Percentiles rank a stretch among this genome's conserved stretches.
Conservation (phyloP, 2,797 vertebrate genomes). For the Pipistrellus pygmaeus region DNA sequence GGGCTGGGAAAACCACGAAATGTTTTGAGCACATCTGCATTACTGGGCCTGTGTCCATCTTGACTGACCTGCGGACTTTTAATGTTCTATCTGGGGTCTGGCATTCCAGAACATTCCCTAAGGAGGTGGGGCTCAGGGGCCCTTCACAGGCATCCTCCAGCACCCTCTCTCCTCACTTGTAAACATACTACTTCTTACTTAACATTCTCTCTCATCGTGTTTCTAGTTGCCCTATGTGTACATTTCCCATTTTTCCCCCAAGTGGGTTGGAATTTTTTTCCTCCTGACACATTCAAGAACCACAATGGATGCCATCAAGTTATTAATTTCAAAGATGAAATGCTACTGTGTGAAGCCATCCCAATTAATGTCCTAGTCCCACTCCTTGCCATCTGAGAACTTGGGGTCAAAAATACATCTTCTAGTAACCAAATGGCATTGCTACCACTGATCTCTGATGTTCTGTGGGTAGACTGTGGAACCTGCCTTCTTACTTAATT, state of each 20-base stretch:
- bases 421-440: neutral
- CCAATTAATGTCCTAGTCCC: neutral
- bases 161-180: neutral
- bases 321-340: neutral
- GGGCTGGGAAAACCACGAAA: neutral
- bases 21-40: neutral
- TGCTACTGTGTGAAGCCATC: neutral
- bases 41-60: neutral
- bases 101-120: neutral
- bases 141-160: neutral
- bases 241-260: neutral
- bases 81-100: too few relatives aligned
- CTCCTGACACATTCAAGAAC: neutral
- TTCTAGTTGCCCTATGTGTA: neutral
- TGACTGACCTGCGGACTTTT: neutral
- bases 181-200: neutral
- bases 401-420: neutral
- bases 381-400: neutral
- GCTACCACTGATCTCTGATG: neutral
- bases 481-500: neutral
- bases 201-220: fast-evolving
- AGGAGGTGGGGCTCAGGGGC: neutral
- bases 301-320: neutral
- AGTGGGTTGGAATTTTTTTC: neutral
- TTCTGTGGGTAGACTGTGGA: neutral